These are phyloP conservation scores for Channa striata DNA, from an alignment of 2,797 vertebrate genomes.

Conservation along the genomic window DNA sequence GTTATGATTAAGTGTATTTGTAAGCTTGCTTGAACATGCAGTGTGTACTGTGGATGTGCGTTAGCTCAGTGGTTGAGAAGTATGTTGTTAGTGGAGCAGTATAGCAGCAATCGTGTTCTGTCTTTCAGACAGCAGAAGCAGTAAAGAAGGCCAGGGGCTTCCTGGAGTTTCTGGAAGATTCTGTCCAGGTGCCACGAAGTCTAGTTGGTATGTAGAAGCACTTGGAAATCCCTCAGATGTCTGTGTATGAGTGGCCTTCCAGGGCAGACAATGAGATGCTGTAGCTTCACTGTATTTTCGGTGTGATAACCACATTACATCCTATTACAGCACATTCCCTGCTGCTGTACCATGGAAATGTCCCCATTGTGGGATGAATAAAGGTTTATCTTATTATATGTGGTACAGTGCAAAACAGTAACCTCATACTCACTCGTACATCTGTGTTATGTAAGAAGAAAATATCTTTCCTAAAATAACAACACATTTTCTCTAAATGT, in stretches of 20 bases:
- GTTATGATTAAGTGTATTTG: not conserved
- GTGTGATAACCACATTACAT: not conserved
- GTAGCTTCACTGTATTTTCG: not conserved
- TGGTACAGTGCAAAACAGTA: not conserved
- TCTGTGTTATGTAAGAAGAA: not conserved
- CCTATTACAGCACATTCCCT: too few species aligned
- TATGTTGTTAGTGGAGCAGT: too few species aligned
- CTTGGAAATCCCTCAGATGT: not conserved
- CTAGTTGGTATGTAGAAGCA: conserved; percentile 90
- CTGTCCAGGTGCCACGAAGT: conserved; percentile 96
- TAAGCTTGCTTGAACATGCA: not conserved
- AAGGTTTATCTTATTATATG: too few species aligned
- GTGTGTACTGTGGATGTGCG: not conserved
- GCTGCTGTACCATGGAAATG: too few species aligned
- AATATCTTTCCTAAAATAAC: not conserved
- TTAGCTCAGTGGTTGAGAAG: not conserved
- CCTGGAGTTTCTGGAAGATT: conserved; percentile 97
- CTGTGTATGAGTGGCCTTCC: not conserved
- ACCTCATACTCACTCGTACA: not conserved
- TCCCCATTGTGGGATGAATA: too few species aligned
- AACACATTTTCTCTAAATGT: not conserved
- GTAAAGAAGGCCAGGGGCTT: conserved; percentile 95
- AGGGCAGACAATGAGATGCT: not conserved
- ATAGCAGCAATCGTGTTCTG: conserved; percentile 1
- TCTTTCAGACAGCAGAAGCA: conserved; percentile 90